Base-by-base conservation (phyloP, 2,888 invertebrate species). In the Antheraea assamensis region DNA sequence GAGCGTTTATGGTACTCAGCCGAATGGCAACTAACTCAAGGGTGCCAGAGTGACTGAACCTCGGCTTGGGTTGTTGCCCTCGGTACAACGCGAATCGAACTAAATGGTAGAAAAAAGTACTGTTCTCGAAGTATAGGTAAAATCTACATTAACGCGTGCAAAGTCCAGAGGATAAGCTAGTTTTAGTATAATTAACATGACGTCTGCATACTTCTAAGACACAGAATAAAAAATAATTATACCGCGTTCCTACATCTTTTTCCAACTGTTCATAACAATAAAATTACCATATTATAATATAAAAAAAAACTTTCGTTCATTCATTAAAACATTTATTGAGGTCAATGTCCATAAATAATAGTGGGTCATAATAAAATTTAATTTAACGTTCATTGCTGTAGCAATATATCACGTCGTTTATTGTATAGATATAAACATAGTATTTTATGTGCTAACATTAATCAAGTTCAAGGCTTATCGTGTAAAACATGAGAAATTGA, bases 331-430 rank as follows among this genome's bases (percentile, higher is more conserved):
- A 61, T 64, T 52, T 72, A 73, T 71, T 66, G 66, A 73, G 78
- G 78, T 75, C 75, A 75, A 75, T 77, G 78, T 71, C 71, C 70
- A 30, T 47, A 73, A 70, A 58, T 66, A 66, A 70, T 74, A 70
- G 42, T 70, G 55, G 55, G 24, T 52, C 13, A 58, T n/a, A 68
- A 73, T 70, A 73, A 73, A 73, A 73, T 58, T 73, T 58, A 70
- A 70, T 73, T 70, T 73, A 42, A 73, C 21, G 49, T 58, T 70
- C 58, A 58, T 70, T 47, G 31, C 31, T 73, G 42, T 42, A n/a
- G n/a, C 24, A 10, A 68, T 68, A 68, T 35, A 68, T 10, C n/a
- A n/a, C 68, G 68, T 21, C 35, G 10, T 15, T 66, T 66, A 66
- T 66, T 66, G 31, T 31, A 10, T 17, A 3, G 0, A 68, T 35